Evolutionary conservation across 37 sponge, comb jelly and placozoan species (phyloP).

Genomic region (Axinella damicornis): DNA sequence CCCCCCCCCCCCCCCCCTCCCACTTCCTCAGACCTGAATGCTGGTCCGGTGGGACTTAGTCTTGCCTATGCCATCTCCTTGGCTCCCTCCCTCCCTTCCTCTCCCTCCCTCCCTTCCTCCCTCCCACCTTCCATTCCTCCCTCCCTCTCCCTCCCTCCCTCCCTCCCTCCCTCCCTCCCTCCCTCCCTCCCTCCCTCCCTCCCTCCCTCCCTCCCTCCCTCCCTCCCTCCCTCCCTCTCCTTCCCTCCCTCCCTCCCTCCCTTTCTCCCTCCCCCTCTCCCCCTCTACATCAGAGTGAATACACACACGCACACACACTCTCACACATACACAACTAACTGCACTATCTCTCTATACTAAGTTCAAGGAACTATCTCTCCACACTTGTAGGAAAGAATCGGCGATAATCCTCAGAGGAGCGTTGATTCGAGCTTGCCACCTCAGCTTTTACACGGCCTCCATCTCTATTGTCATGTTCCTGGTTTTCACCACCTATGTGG

Average conservation of each 20-base stretch:
- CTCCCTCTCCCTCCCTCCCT: background rate
- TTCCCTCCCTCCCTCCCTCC: background rate
- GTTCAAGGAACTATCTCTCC: background rate
- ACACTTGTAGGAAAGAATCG: background rate
- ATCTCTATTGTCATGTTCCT: too few species aligned
- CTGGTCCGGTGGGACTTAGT: slow-evolving; percentile 72
- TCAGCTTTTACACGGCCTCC: background rate
- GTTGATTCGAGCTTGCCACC: background rate
- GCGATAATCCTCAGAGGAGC: background rate
- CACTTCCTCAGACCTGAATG: background rate
- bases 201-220: background rate
- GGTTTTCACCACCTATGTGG: slow-evolving; percentile 37
- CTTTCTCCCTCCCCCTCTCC: background rate
- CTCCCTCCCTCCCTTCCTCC: background rate
- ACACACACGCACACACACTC: background rate
- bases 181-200: background rate
- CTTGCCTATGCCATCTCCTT: slow-evolving; percentile 75
- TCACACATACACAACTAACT: too few species aligned
- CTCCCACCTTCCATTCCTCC: background rate
- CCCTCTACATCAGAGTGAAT: background rate
- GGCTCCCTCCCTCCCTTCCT: too few species aligned
- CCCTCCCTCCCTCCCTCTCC: background rate
- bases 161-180: background rate
- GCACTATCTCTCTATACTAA: too few species aligned
- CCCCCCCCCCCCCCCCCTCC: background rate